Evolutionary conservation across 2,888 invertebrate genomes (phyloP).

Genomic region (Pterobdella sp.): DNA sequence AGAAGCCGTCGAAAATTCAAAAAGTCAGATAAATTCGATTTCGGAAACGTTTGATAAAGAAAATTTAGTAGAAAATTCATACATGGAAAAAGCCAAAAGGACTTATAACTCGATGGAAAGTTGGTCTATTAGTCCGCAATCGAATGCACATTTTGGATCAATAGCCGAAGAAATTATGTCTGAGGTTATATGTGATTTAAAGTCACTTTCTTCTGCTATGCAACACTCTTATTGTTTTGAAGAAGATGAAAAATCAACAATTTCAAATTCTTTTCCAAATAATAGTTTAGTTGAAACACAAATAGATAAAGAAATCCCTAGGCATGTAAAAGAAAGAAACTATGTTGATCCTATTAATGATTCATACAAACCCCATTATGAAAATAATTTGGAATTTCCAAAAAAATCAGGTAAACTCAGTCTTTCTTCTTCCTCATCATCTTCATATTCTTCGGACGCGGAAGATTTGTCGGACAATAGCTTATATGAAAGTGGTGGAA

Average conservation of each 20-base stretch:
- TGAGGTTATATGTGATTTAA: background rate
- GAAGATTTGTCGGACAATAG: background rate
- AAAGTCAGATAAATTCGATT: background rate
- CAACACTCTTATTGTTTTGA: background rate
- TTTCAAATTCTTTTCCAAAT: background rate
- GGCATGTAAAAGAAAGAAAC: background rate
- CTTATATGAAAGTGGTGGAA: background rate
- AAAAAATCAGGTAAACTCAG: background rate
- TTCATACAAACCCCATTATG: too few relatives aligned
- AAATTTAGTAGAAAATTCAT: background rate
- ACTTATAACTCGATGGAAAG: background rate
- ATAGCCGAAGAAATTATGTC: constrained; percentile 7
- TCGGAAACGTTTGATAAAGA: background rate
- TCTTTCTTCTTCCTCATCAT: background rate
- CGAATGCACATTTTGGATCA: background rate
- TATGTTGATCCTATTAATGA: background rate
- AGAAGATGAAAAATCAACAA: background rate
- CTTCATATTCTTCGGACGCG: background rate
- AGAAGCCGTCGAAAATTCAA: background rate
- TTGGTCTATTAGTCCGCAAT: background rate
- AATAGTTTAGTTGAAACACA: background rate
- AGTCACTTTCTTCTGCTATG: background rate
- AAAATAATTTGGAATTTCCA: too few relatives aligned
- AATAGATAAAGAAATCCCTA: background rate
- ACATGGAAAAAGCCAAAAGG: background rate